Percentiles rank a stretch among this genome's conserved stretches.
Evolutionary conservation across 2,888 invertebrate species (phyloP).

Genomic region (Tubulanus polymorphus): DNA sequence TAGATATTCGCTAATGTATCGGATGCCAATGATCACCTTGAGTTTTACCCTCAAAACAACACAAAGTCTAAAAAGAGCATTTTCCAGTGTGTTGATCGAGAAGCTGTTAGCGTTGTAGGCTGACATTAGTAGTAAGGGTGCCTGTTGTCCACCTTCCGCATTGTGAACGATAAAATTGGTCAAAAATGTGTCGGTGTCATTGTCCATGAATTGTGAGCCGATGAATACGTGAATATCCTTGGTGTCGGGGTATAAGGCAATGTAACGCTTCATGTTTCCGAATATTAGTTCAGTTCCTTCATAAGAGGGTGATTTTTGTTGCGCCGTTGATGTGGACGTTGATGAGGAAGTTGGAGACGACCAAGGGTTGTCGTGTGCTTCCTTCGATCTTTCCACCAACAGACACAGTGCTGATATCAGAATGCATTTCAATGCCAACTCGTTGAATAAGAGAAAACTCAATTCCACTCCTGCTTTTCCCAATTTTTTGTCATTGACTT

Average conservation of each 20-base stretch:
- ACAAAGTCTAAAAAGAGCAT: slow-evolving; percentile 1
- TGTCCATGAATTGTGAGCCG: not conserved
- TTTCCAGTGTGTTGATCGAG: not conserved
- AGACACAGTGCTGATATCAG: not conserved
- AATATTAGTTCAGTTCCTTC: not conserved
- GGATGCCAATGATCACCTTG: not conserved
- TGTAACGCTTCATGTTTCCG: not conserved
- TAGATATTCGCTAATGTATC: not conserved
- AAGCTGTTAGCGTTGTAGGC: not conserved
- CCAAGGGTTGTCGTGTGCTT: not conserved
- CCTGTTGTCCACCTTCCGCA: not conserved
- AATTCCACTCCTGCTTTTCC: not conserved
- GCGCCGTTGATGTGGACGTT: not conserved
- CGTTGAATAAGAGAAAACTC: not conserved
- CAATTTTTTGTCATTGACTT: not conserved
- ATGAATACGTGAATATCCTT: not conserved
- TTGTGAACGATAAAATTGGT: not conserved
- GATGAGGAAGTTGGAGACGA: not conserved
- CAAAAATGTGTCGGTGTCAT: not conserved
- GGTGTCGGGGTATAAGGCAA: not conserved
- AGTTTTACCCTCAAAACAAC: not conserved
- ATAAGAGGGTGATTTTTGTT: not conserved
- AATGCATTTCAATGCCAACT: not conserved
- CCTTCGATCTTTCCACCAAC: not conserved
- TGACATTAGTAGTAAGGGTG: not conserved